Evolutionary conservation across 2,113 vertebrate species (phyloP).

Genomic region (Indicator indicator): DNA sequence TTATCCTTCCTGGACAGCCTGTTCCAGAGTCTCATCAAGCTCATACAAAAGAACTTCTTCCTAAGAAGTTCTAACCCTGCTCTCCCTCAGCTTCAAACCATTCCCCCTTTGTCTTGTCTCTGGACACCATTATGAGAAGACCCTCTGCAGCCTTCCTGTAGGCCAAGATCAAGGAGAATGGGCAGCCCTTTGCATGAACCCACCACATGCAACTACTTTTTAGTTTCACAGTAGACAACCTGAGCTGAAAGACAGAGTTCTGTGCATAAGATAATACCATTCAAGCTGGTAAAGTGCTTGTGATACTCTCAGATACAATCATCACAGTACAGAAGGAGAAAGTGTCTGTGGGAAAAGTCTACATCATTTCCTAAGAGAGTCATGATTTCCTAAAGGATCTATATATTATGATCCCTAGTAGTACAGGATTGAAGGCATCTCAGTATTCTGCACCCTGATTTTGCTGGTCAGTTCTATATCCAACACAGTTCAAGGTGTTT

Average conservation of each 20-base stretch:
- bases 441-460: not conserved
- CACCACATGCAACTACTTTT: not conserved
- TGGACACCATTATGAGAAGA: no score
- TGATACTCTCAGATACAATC: not conserved
- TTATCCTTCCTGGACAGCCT: no score
- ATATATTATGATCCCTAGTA: not conserved
- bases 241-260: not conserved
- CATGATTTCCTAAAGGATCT: not conserved
- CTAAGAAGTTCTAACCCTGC: no score
- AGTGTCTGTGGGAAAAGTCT: not conserved
- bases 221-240: not conserved
- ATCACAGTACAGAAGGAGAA: not conserved
- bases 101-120: no score
- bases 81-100: no score
- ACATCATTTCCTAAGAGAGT: not conserved
- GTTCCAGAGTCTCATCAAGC: no score
- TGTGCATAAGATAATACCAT: not conserved
- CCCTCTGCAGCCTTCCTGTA: no score
- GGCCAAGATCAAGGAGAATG: not conserved
- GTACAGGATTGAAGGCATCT: fast-evolving
- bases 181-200: not conserved
- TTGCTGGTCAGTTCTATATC: not conserved
- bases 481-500: not conserved
- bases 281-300: not conserved
- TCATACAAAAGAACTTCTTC: no score